phyloP scores from a whole-genome alignment of 2,113 vertebrate species.

The Trogon melanurus region DNA sequence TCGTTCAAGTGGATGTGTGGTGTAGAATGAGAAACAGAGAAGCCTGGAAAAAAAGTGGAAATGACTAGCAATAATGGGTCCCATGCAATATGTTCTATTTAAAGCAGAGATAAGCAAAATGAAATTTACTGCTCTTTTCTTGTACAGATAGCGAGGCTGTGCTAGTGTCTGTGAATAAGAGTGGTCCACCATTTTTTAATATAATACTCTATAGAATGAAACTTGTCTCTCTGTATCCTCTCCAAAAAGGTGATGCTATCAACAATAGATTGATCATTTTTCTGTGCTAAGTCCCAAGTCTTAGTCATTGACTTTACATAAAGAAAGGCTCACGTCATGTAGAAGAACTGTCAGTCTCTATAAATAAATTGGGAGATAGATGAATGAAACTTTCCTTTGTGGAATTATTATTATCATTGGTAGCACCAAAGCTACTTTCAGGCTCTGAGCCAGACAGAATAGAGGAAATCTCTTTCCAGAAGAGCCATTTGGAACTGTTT shows the following conservation, averaged over 20 bases:
- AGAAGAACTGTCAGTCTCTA: not conserved
- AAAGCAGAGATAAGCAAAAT: slow-evolving; percentile 50
- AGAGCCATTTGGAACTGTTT: not conserved
- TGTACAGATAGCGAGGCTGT: not conserved
- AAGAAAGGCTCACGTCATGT: not conserved
- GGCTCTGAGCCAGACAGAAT: not conserved
- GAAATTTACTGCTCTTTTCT: slow-evolving; percentile 24
- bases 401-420: not conserved
- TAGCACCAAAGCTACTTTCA: not conserved
- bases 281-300: not conserved
- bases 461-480: not conserved
- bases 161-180: not conserved
- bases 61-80: slow-evolving; percentile 62
- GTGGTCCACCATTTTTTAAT: not conserved
- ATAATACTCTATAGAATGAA: not conserved
- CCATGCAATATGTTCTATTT: slow-evolving; percentile 66
- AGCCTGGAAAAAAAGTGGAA: slow-evolving; percentile 8
- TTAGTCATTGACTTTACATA: not conserved
- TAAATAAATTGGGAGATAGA: not conserved
- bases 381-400: not conserved
- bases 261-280: not conserved
- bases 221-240: not conserved
- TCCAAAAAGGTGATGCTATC: not conserved
- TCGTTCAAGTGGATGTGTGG: slow-evolving; percentile 62
- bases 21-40: slow-evolving; percentile 67